These are phyloP conservation scores for Gobiocypris rarus DNA, from an alignment of 2,113 vertebrate species.

Conservation along the genomic window DNA sequence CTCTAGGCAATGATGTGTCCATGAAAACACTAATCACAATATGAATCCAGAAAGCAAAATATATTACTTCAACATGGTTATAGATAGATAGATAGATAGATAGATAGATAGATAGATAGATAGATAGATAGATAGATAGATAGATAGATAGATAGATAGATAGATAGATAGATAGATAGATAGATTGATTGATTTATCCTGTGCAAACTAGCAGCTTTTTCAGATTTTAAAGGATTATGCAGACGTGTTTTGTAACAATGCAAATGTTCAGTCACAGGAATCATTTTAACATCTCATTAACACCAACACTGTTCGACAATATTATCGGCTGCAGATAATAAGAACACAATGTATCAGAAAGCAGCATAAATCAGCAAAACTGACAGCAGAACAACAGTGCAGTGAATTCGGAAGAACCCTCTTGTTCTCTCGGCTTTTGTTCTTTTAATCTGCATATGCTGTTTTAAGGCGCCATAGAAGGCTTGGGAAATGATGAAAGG, in stretches of 20 bases:
- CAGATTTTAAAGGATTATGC: slow-evolving; percentile 9
- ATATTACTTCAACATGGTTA: background rate
- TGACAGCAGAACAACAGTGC: background rate
- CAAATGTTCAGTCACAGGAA: slow-evolving; percentile 11
- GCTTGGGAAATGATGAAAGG: slow-evolving; percentile 26
- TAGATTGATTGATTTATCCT: background rate
- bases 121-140: background rate
- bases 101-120: background rate
- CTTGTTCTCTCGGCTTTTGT: background rate
- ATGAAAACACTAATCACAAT: background rate
- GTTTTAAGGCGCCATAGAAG: background rate
- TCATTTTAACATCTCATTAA: slow-evolving; percentile 10
- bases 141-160: background rate
- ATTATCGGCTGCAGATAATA: background rate
- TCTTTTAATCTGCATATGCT: background rate
- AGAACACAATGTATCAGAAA: slow-evolving; percentile 15
- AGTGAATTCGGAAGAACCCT: background rate
- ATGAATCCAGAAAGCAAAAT: background rate
- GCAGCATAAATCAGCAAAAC: background rate
- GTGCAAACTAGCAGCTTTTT: slow-evolving; percentile 7
- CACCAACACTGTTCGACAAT: background rate
- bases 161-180: background rate
- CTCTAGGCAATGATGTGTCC: background rate
- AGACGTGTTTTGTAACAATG: slow-evolving; percentile 11
- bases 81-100: no score